Base-by-base conservation (phyloP, 1,140 invertebrate species). In the Meloidogyne hapla region DNA sequence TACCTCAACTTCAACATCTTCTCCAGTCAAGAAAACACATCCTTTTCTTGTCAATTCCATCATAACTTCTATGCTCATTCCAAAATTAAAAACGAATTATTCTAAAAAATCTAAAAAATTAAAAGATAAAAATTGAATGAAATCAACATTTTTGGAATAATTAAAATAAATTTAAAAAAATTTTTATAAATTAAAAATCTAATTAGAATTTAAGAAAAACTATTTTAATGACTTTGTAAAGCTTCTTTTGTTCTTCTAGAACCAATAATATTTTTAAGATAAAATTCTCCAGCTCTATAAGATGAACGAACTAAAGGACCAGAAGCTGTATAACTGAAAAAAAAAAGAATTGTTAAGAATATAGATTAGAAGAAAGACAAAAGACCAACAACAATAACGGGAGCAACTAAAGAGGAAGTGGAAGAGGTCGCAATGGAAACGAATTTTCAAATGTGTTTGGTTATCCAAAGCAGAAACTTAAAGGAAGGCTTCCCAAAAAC, bases 251-350 rank as follows among this genome's bases (percentile, higher is more conserved):
- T n/a, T 25, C 61, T 45, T 25, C 10, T 23, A 23, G 10, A 45
- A 62, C 64, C 25, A 25, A 65, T 76, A 25, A 87, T 81, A 69
- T 87, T 86, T 63, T 83, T 86, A 48, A 86, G 70, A 48, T 80
- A 86, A 74, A 87, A 86, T 86, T 89, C 94, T 65, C 96, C 96
- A 71, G 96, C 96, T 89, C 95, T 94, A 85, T 98, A 99, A 0
- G 95, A 98, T 74, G 94, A 97, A 33, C 97, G 89, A 0, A 99
- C 96, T 18, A 99, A 89, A 0, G 97, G 96, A 15, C 96, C 97
- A 90, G 94, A 96, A 13, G 96, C 96, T 2, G 94, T 95, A 88
- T 99, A 99, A 28, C 71, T 73, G 38, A 73, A 73, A 25, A 8
- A n/a, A 12, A 40, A 69, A 38, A 69, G 2, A 8, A 40, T 18